Conservation (phyloP, 2,797 vertebrate species). For the Poecilia velifera region DNA sequence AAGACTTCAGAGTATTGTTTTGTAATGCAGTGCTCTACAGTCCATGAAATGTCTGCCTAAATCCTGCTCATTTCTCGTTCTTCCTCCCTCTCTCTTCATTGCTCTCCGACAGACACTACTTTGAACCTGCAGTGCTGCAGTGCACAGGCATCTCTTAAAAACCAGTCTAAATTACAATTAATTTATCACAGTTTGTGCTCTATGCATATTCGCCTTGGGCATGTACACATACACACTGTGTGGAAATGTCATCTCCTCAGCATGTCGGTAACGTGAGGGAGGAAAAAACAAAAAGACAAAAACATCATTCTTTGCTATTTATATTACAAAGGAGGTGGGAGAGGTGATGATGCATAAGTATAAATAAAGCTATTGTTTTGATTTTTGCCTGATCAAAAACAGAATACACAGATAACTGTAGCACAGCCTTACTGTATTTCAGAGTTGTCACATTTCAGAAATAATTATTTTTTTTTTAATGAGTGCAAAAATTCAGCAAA, state of each 20-base stretch:
- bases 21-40: constrained; percentile 22
- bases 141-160: constrained; percentile 35
- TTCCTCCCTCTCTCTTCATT: not conserved
- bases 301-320: constrained; percentile 56
- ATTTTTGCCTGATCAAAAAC: constrained; percentile 37
- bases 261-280: constrained; percentile 58
- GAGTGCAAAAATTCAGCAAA: constrained; percentile 40
- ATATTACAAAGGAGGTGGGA: constrained; percentile 35
- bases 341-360: constrained; percentile 21
- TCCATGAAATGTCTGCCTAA: constrained; percentile 22
- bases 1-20: constrained; percentile 16
- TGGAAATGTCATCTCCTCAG: constrained; percentile 58
- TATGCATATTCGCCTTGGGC: constrained; percentile 48
- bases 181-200: constrained; percentile 57
- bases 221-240: constrained; percentile 50
- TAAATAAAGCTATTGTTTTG: constrained; percentile 31
- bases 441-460: constrained; percentile 38
- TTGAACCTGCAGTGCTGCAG: constrained; percentile 47
- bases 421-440: constrained; percentile 45
- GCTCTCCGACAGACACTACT: constrained; percentile 19
- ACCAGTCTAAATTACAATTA: constrained; percentile 58
- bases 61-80: constrained; percentile 2
- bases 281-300: constrained; percentile 24
- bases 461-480: constrained; percentile 7
- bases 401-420: constrained; percentile 33